Base-by-base conservation (phyloP, 2,797 vertebrate species). In the Euthynnus affinis region DNA sequence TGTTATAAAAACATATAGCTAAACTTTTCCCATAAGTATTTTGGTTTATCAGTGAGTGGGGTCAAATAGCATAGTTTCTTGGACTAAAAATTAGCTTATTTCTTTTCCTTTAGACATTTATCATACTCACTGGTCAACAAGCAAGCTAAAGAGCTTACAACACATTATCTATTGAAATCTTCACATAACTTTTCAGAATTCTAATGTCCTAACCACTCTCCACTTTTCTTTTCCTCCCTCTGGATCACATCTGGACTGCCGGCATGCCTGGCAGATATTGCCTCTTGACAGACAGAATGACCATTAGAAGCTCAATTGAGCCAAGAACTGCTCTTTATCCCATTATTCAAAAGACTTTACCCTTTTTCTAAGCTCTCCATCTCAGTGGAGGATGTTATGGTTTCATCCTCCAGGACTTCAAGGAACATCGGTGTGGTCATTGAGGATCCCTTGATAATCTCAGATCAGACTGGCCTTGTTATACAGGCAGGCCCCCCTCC, bases 171-270 rank as follows among this genome's bases (percentile, higher is more conserved):
- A 48, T 25, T 59, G 23, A 27, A 46, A 32, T 29, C 42, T 10
- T 58, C 14, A 13, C 14, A 9, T 49, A 15, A 44, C 12, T 27
- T 66, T 66, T 27, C 18, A 17, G 20, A 49, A 49, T 49, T 20
- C 48, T 61, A 49, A 66, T 48, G 60, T 42, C 29, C 49, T 32
- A 53, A 65, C 18, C 34, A 59, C 29, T 49, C 5, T 48, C 14
- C 22, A 53, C 29, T 56, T 9, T 48, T 68, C 40, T 23, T 44
- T 56, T 66, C 32, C 23, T 27, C 52, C 44, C 42, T 61, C 48
- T 17, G 12, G 23, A 37, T 37, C 59, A 58, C 58, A 77, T 64
- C 64, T 77, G 63, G 58, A 72, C 49, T 9, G 17, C 40, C 37
- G 37, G 37, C 10, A 56, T 25, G 49, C 23, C 56, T 44, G 23